These are phyloP conservation scores for Drosophila setosimentum DNA, from an alignment of 2,888 invertebrate genomes.

Conservation along the genomic window DNA sequence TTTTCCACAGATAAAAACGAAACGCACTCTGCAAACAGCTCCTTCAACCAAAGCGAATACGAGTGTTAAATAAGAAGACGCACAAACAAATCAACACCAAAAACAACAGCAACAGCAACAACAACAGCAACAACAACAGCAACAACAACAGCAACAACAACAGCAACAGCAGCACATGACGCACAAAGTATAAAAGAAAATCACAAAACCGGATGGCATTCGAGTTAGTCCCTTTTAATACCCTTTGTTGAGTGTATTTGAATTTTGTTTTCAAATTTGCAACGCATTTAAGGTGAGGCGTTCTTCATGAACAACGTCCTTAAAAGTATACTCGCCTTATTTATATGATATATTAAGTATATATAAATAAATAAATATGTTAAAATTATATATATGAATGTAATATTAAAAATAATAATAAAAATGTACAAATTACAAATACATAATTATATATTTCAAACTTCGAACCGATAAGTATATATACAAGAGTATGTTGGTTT, in stretches of 20 bases:
- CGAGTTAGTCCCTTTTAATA: conserved; percentile 41
- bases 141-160: background rate
- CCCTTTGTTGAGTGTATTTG: background rate
- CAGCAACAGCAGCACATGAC: conserved; percentile 11
- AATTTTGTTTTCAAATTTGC: background rate
- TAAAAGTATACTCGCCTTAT: background rate
- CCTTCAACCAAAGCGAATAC: conserved; percentile 12
- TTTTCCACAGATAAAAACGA: conserved; percentile 36
- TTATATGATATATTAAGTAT: background rate
- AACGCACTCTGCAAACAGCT: conserved; percentile 12
- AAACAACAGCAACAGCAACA: conserved; percentile 6
- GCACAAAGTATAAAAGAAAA: conserved; percentile 6
- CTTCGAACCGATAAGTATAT: background rate
- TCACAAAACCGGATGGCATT: conserved; percentile 47
- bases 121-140: conserved; percentile 4
- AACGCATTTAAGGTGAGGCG: background rate
- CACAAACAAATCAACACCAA: conserved; percentile 10
- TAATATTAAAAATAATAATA: too few species aligned
- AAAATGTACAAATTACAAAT: background rate
- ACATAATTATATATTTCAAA: background rate
- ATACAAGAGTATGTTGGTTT: background rate
- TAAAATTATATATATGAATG: background rate
- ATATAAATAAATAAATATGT: background rate
- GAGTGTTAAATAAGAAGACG: conserved; percentile 4
- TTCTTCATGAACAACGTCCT: background rate